Evolutionary conservation across 2,888 invertebrate species (phyloP), one percentile per base, ranked within the genome.

Genomic region (Keiferia lycopersicella): DNA sequence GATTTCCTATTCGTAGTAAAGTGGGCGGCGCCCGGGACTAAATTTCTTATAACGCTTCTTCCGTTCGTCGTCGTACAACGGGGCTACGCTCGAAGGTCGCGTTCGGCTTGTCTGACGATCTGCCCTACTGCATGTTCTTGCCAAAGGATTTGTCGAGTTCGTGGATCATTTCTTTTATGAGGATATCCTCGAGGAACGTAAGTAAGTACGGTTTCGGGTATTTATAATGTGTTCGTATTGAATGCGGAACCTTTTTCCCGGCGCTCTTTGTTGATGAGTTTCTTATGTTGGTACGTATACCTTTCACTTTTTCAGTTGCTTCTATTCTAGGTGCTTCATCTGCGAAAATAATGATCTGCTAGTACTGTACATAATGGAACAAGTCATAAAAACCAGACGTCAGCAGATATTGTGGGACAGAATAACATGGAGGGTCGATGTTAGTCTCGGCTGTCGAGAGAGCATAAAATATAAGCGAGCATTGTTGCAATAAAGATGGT

Each of bases 1-100:
- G 90, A 88, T 88, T 92, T 92, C 91, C 91, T 91, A 88, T 89
- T 88, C 87, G 88, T 87, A 91, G 89, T 89, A 89, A 89, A 91
- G 88, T 88, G 88, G 88, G 87, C 89, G 88, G 89, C 88, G 88
- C 87, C 85, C 75, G 82, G 82, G 80, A 84, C 82, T 83, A 85
- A 87, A 88, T 88, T 89, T 88, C 88, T 87, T 86, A 87, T 86
- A 86, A 84, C 84, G 84, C 82, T 84, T 86, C 85, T 89, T 87
- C 85, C 86, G 87, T 86, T 87, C 85, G 86, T 80, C 82, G 85
- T 34, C 34, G 80, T 81, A 85, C 86, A 81, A 79, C 82, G 75
- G 81, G 81, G 81, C 83, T 79, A 78, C 78, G 82, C 80, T 80
- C 81, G 81, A 86, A 88, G 88, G 87, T 87, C 84, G 87, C 86